Evolutionary conservation across 2,113 vertebrate genomes (phyloP).

Genomic region (Panurus biarmicus): DNA sequence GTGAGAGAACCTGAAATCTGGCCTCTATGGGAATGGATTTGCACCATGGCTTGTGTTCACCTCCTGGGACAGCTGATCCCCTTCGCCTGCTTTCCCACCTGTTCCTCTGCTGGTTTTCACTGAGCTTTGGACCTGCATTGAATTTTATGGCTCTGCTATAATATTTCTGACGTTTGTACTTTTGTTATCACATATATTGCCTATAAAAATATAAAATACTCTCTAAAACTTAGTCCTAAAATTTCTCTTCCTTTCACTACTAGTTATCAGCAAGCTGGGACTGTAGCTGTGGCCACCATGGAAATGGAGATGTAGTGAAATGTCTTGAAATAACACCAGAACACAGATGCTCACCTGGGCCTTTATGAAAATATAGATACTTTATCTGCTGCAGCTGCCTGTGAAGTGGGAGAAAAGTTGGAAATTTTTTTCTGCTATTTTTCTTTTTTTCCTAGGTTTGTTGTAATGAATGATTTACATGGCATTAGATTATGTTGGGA

Average conservation of each 20-base stretch:
- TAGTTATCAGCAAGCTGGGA: neutral
- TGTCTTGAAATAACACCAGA: slow-evolving; percentile 52
- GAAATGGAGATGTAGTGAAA: slow-evolving; percentile 43
- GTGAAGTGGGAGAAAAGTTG: slow-evolving; percentile 28
- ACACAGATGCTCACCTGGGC: slow-evolving; percentile 40
- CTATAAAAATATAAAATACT: neutral
- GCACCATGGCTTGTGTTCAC: neutral
- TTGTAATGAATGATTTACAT: slow-evolving; percentile 66
- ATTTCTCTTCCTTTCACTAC: neutral
- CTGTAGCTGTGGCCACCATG: neutral
- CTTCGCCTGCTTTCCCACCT: neutral
- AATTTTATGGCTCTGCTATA: slow-evolving; percentile 24
- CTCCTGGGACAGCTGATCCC: neutral
- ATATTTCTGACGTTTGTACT: neutral
- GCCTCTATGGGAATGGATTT: slow-evolving; percentile 48
- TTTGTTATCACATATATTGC: neutral
- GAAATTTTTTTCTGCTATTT: neutral
- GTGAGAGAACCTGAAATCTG: slow-evolving; percentile 9
- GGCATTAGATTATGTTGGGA: slow-evolving; percentile 65
- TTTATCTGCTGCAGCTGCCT: slow-evolving; percentile 71
- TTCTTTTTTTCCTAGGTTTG: slow-evolving; percentile 53
- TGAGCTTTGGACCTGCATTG: neutral
- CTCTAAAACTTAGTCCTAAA: neutral
- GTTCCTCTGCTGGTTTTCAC: neutral
- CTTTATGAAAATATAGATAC: slow-evolving; percentile 40